Percentiles rank a stretch among this genome's conserved stretches.
Conservation (phyloP, 1,140 invertebrate genomes). For the Limonius californicus region DNA sequence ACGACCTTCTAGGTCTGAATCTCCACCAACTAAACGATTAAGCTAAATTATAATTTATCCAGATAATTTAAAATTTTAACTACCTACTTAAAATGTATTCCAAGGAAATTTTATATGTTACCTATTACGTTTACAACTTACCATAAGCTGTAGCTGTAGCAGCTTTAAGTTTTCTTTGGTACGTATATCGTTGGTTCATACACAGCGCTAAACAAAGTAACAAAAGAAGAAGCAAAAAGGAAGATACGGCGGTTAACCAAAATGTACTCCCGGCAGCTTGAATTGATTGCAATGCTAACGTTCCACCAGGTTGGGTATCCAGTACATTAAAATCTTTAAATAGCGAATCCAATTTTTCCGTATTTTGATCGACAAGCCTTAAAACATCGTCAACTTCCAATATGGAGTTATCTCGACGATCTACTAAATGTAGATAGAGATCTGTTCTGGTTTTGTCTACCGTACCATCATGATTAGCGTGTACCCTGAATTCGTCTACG, state of each 20-base stretch:
- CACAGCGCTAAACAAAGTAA: slow-evolving; percentile 75
- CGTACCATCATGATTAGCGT: slow-evolving; percentile 86
- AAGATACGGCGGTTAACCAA: slow-evolving; percentile 76
- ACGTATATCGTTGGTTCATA: slow-evolving; percentile 76
- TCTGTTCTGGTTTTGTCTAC: slow-evolving; percentile 94
- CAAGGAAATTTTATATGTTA: no score
- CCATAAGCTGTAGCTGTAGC: slow-evolving; percentile 90
- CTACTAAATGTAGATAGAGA: slow-evolving; percentile 88
- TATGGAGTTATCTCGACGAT: slow-evolving; percentile 85
- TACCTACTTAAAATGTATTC: no score
- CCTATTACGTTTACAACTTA: no score
- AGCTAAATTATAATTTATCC: no score
- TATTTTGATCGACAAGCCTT: slow-evolving; percentile 84
- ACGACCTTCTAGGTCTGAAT: slow-evolving; percentile 69
- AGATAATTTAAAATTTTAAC: no score
- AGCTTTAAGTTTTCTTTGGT: slow-evolving; percentile 84
- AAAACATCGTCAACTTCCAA: slow-evolving; percentile 81
- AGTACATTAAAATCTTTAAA: slow-evolving; percentile 92
- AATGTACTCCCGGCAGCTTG: slow-evolving; percentile 54
- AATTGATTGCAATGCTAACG: slow-evolving; percentile 47
- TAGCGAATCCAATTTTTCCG: slow-evolving; percentile 79
- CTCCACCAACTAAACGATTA: slow-evolving; percentile 50
- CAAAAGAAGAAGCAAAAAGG: slow-evolving; percentile 74
- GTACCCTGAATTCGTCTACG: slow-evolving; percentile 87
- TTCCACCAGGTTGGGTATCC: slow-evolving; percentile 79